These are phyloP conservation scores for Achatina immaculata DNA, from an alignment of 1,140 invertebrate genomes.

Conservation along the genomic window DNA sequence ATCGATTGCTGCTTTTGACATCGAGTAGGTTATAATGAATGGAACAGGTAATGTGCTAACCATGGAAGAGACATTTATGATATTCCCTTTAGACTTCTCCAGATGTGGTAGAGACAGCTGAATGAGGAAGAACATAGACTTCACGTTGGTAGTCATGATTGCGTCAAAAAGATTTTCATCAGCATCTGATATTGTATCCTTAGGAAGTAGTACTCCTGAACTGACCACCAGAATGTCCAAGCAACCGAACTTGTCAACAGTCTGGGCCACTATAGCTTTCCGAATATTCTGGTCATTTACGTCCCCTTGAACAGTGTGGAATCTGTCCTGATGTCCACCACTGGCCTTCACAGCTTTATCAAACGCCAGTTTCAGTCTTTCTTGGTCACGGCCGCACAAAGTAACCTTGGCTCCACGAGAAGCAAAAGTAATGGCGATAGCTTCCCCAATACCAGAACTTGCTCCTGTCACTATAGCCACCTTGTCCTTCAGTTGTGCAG, in stretches of 20 bases:
- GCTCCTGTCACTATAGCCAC: constrained; percentile 14
- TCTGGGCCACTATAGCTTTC: not conserved
- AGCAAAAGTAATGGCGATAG: constrained; percentile 20
- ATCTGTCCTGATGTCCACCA: not conserved
- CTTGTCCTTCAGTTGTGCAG: not conserved
- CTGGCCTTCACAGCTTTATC: constrained; percentile 1
- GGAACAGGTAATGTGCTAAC: not conserved
- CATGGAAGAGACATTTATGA: not conserved
- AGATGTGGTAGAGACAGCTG: not conserved
- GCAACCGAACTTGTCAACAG: not conserved
- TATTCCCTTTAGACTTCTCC: not conserved
- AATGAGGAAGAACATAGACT: not conserved
- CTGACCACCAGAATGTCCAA: not conserved
- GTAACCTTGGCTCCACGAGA: not conserved
- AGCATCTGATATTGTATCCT: not conserved
- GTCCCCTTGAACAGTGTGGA: not conserved
- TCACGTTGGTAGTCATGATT: not conserved
- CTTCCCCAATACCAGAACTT: constrained; percentile 31
- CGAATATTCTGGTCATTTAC: not conserved
- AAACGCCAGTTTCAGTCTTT: not conserved
- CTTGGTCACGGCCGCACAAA: constrained; percentile 5
- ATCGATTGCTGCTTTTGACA: not conserved
- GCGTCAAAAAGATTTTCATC: not conserved
- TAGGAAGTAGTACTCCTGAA: not conserved
- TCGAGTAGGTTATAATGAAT: not conserved